phyloP scores from a whole-genome alignment of 1,140 invertebrate species.

The Pseudoatta argentina region DNA sequence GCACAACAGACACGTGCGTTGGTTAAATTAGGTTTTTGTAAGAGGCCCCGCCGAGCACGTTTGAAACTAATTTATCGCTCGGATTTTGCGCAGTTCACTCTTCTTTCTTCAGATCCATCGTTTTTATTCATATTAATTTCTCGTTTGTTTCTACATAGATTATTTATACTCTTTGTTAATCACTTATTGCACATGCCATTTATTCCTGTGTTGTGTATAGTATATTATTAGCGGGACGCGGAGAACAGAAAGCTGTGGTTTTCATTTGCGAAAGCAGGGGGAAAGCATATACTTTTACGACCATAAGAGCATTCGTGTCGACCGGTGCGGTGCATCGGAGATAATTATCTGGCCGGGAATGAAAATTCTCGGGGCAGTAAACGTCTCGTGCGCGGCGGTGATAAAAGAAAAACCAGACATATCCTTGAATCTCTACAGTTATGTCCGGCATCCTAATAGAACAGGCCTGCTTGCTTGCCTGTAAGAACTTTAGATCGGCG shows the following conservation, averaged over 20 bases:
- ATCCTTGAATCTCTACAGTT: constrained; percentile 57
- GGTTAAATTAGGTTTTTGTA: constrained; percentile 67
- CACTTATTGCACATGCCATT: not conserved
- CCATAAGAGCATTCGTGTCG: not conserved
- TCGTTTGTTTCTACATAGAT: not conserved
- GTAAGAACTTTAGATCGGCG: constrained; percentile 55
- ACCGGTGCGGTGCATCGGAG: not conserved
- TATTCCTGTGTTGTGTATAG: not conserved
- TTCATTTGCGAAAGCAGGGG: not conserved
- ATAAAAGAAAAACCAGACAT: constrained; percentile 12
- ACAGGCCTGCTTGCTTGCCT: constrained; percentile 42
- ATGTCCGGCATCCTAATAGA: constrained; percentile 74
- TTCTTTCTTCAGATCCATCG: not conserved
- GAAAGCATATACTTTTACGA: constrained; percentile 3
- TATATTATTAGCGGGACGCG: not conserved
- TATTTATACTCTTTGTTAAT: not conserved
- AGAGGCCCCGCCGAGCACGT: constrained; percentile 39
- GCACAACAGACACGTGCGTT: constrained; percentile 52
- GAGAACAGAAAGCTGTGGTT: not conserved
- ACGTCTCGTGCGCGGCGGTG: not conserved
- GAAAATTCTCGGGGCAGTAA: constrained; percentile 45
- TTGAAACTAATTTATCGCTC: not conserved
- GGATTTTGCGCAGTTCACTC: not conserved
- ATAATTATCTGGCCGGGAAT: constrained; percentile 37
- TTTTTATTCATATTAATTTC: constrained; percentile 4